These are phyloP conservation scores for Brassicogethes aeneus DNA, from an alignment of 2,888 invertebrate genomes.

Conservation along the genomic window DNA sequence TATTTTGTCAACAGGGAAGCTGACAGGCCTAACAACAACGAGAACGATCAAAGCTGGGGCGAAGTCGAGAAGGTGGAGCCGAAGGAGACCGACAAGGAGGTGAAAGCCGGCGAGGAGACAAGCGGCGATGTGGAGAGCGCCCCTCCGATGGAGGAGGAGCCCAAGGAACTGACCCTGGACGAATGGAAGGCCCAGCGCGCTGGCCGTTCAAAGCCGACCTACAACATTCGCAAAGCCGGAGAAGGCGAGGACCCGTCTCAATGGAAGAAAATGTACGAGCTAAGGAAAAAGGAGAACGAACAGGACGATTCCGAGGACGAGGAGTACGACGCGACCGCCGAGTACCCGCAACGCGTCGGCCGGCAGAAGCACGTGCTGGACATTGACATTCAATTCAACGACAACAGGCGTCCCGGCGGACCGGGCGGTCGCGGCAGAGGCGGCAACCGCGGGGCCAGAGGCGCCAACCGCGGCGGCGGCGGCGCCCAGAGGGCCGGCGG, in stretches of 20 bases:
- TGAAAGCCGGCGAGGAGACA: conserved; percentile 28
- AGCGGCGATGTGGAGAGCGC: conserved; percentile 30
- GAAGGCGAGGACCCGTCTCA: conserved; percentile 87
- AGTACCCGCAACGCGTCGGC: conserved; percentile 79
- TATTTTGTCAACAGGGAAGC: conserved; percentile 31
- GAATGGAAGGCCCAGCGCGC: conserved; percentile 88
- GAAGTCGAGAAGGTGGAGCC: conserved; percentile 42
- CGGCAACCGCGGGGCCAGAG: conserved; percentile 32
- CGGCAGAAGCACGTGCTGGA: conserved; percentile 78
- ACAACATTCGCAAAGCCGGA: conserved; percentile 86
- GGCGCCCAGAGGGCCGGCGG: conserved; percentile 32
- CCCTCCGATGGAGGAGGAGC: conserved; percentile 64
- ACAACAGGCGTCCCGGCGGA: conserved; percentile 62
- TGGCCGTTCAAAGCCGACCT: conserved; percentile 74
- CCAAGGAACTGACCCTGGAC: conserved; percentile 83
- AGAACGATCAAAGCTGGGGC: conserved; percentile 35
- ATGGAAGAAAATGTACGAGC: conserved; percentile 85
- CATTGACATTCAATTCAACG: conserved; percentile 82
- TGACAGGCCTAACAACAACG: conserved; percentile 28
- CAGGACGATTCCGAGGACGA: conserved; percentile 37
- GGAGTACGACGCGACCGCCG: conserved; percentile 61
- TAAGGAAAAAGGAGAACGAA: conserved; percentile 62
- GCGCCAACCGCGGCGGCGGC: conserved; percentile 34
- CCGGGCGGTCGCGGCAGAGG: conserved; percentile 50
- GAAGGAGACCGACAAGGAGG: conserved; percentile 26